Conservation (phyloP, 2,797 vertebrate species). For the Sarcophilus harrisii region DNA sequence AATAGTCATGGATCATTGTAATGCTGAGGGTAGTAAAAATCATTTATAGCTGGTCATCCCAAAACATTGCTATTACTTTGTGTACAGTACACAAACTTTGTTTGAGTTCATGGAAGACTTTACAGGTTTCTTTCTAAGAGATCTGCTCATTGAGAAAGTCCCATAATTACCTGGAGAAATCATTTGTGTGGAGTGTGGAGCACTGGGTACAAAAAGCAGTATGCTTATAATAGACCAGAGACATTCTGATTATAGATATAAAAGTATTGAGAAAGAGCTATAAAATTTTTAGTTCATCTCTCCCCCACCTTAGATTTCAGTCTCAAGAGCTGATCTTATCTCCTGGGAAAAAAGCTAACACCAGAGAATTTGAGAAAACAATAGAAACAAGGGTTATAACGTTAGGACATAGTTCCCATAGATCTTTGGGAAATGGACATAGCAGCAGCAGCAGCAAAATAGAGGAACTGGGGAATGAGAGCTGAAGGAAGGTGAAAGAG, state of each 20-base stretch:
- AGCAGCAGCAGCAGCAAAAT: not conserved
- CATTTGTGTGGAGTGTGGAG: not conserved
- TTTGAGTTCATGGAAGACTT: too few species aligned
- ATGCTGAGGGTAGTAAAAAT: too few species aligned
- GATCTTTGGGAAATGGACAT: not conserved
- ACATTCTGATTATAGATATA: not conserved
- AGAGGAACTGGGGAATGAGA: not conserved
- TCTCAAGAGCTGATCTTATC: not conserved
- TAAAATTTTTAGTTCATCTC: not conserved
- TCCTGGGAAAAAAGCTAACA: not conserved
- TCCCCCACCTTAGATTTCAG: not conserved
- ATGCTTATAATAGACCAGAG: not conserved
- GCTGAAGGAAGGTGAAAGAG: not conserved
- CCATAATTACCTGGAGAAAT: not conserved
- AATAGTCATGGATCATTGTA: too few species aligned
- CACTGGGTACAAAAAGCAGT: not conserved
- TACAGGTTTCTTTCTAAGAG: too few species aligned
- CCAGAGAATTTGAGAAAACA: not conserved
- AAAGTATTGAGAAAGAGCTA: not conserved
- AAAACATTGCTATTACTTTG: too few species aligned
- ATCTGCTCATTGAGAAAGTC: not conserved
- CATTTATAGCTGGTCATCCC: too few species aligned
- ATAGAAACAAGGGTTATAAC: not conserved
- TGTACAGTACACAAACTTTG: too few species aligned
- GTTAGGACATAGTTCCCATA: not conserved